Base-by-base conservation (phyloP, 2,797 vertebrate genomes). In the Mastacembelus armatus region DNA sequence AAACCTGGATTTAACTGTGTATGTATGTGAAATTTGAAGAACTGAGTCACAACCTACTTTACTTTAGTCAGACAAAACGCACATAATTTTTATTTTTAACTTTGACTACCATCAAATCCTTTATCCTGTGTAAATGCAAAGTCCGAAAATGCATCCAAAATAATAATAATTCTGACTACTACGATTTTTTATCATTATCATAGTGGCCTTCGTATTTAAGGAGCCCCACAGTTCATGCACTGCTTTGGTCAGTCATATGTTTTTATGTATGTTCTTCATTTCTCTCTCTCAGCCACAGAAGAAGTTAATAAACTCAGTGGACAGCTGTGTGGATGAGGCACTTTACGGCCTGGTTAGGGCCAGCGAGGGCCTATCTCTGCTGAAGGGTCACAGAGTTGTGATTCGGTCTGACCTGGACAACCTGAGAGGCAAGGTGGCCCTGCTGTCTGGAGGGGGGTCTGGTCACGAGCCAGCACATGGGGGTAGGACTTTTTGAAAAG, bases 381-480 rank as follows among this genome's bases (percentile, higher is more conserved):
- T 99, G 14, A 83, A 66, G 69, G 96, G 96, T 3, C 95, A 98
- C 89, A 93, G 96, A 0, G 96, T 96, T 0, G 92, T 93, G 58
- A 84, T 98, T 0, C 93, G 95, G 0, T 86, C 93, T 0, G 96
- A 98, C 71, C 77, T 96, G 65, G 69, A 77, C 4, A 77, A 65
- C 47, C 70, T 98, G 24, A 92, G 51, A 35, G 96, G 95, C 10
- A 94, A 78, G 8, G 96, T 98, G 80, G 97, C 94, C 0, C 78
- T 98, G 71, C 77, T 99, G 6, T 96, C 97, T 0, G 97, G 97
- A 1, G 97, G 97, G 0, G 97, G 97, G 1, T 97, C 97, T 0
- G 97, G 97, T 38, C 97, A 99, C 0, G 97, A 98, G 88, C 97
- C 97, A 0, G 96, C 97, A 32, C 97, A 99, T 0, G 95, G 93